Percentiles rank a stretch among this genome's conserved stretches.
These are phyloP conservation scores for Leucophenga montana DNA, from an alignment of 2,888 invertebrate species.

Conservation along the genomic window DNA sequence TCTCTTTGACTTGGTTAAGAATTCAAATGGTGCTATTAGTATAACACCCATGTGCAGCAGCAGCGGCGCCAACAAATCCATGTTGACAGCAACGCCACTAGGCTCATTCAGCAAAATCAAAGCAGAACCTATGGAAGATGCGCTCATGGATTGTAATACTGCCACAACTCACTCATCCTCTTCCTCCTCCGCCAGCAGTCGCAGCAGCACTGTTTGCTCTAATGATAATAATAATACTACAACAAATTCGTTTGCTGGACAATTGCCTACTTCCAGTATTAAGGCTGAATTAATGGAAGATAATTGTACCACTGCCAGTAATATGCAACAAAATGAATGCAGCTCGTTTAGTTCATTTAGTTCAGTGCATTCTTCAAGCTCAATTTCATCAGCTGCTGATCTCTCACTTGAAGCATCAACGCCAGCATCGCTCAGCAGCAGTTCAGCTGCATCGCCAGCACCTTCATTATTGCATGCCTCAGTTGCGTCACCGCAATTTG, in stretches of 20 bases:
- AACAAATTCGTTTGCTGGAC: slow-evolving; percentile 54
- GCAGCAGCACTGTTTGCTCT: slow-evolving; percentile 31
- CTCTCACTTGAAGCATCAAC: slow-evolving; percentile 71
- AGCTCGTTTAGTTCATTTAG: slow-evolving; percentile 58
- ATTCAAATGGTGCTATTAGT: slow-evolving; percentile 67
- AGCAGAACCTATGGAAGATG: slow-evolving; percentile 60
- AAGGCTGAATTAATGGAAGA: slow-evolving; percentile 56
- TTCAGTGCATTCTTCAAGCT: slow-evolving; percentile 39
- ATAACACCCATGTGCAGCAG: slow-evolving; percentile 46
- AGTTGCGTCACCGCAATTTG: slow-evolving; percentile 38
- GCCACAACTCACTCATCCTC: slow-evolving; percentile 32
- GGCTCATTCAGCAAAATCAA: slow-evolving; percentile 63
- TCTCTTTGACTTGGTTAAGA: slow-evolving; percentile 70
- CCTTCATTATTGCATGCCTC: slow-evolving; percentile 41
- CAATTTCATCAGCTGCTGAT: slow-evolving; percentile 65
- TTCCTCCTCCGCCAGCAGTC: slow-evolving; percentile 15
- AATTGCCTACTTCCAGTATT: slow-evolving; percentile 50
- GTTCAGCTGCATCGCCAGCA: slow-evolving; percentile 69
- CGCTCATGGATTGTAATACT: slow-evolving; percentile 27
- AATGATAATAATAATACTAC: slow-evolving; percentile 37
- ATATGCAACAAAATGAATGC: slow-evolving; percentile 14
- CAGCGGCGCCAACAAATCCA: slow-evolving; percentile 52
- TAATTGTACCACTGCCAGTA: slow-evolving; percentile 38
- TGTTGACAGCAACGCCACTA: slow-evolving; percentile 24
- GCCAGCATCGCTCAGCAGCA: slow-evolving; percentile 72